These are phyloP conservation scores for Pachypanchax playfairii DNA, from an alignment of 2,113 vertebrate genomes.

Conservation along the genomic window DNA sequence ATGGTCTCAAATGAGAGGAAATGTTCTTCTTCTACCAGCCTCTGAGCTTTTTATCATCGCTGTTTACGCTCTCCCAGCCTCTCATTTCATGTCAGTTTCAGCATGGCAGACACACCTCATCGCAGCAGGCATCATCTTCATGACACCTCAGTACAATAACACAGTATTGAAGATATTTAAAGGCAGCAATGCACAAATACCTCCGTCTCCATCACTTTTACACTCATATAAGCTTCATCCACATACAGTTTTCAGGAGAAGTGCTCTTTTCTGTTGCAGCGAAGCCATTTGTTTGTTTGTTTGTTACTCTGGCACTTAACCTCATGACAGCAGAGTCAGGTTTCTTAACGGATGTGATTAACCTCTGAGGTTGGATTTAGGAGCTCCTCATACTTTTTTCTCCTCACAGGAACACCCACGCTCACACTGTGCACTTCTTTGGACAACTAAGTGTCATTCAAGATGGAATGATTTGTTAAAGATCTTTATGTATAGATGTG, in stretches of 20 bases:
- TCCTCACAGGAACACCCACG: slow-evolving; percentile 30
- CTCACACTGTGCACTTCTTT: slow-evolving; percentile 68
- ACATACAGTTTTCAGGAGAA: slow-evolving; percentile 31
- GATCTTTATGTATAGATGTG: slow-evolving; percentile 56
- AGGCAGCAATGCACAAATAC: slow-evolving; percentile 67
- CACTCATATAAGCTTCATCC: slow-evolving; percentile 11
- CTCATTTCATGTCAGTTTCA: slow-evolving; percentile 52
- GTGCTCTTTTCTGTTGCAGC: slow-evolving; percentile 45
- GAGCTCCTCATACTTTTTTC: slow-evolving; percentile 28
- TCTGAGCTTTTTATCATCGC: slow-evolving; percentile 16
- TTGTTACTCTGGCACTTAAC: slow-evolving; percentile 78
- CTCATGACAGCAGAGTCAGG: slow-evolving; percentile 54
- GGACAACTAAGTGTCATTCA: slow-evolving; percentile 63
- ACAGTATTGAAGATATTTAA: slow-evolving; percentile 75
- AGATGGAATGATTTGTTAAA: slow-evolving; percentile 46
- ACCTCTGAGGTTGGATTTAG: slow-evolving; percentile 51
- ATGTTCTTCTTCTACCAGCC: background rate
- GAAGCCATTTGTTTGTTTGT: slow-evolving; percentile 61
- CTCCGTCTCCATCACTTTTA: slow-evolving; percentile 55
- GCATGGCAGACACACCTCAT: slow-evolving; percentile 60
- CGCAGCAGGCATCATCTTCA: slow-evolving; percentile 29
- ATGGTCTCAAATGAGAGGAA: slow-evolving; percentile 1
- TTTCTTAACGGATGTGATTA: slow-evolving; percentile 33
- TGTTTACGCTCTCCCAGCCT: slow-evolving; percentile 8
- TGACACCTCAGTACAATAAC: slow-evolving; percentile 59